A percentile compares a stretch with the other conserved stretches of the same genome.
These are phyloP conservation scores for Phylloscopus whistleri DNA, from an alignment of 2,113 vertebrate genomes.

Conservation along the genomic window DNA sequence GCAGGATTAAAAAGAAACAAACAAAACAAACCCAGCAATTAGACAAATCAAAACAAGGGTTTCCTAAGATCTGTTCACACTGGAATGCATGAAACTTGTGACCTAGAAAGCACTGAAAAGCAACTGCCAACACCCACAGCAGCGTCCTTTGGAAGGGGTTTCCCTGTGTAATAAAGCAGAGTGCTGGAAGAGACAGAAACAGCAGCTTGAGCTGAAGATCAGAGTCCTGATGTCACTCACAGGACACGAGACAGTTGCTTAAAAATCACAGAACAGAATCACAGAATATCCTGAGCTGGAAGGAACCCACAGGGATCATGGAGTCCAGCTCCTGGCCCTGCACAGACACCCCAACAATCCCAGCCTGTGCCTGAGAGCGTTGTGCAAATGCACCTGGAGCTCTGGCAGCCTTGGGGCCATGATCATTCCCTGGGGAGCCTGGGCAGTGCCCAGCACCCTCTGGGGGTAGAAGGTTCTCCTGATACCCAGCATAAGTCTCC, in stretches of 20 bases:
- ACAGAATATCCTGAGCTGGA: background rate
- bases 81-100: background rate
- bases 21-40: background rate
- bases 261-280: background rate
- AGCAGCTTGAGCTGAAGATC: background rate
- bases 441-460: background rate
- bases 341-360: background rate
- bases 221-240: background rate
- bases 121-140: background rate
- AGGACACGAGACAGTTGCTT: background rate
- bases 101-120: constrained; percentile 17
- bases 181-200: background rate
- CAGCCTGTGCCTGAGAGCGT: rapidly evolving
- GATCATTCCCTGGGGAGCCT: background rate
- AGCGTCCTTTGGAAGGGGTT: background rate
- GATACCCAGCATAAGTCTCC: background rate
- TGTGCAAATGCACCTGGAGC: background rate
- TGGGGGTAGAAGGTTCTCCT: background rate
- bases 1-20: constrained; percentile 4
- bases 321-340: background rate
- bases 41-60: constrained; percentile 28
- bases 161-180: background rate
- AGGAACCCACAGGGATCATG: background rate
- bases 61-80: constrained; percentile 3
- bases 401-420: background rate